phyloP scores from a whole-genome alignment of 2,113 vertebrate genomes.

The Taurulus bubalis region DNA sequence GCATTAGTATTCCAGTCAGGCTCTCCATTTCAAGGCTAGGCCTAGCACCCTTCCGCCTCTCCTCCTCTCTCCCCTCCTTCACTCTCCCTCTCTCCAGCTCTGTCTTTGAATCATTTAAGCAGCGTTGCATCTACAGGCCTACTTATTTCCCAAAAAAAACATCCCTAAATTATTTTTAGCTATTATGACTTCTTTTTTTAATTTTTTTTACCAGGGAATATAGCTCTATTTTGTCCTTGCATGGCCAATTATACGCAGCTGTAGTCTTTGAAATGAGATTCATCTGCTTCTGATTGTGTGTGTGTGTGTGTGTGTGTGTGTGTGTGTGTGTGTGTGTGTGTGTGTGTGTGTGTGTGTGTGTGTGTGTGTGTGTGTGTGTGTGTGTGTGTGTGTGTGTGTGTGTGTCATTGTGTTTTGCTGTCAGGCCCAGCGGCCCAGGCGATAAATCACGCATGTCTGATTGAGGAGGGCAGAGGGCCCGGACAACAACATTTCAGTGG shows the following conservation, averaged over 20 bases:
- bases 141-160: conserved; percentile 62
- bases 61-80: conserved; percentile 53
- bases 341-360: conserved; percentile 42
- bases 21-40: conserved; percentile 85
- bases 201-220: conserved; percentile 27
- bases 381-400: conserved; percentile 28
- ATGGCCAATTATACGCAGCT: conserved; percentile 76
- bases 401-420: conserved; percentile 79
- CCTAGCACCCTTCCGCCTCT: conserved; percentile 77
- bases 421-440: conserved; percentile 76
- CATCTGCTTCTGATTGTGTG: conserved; percentile 76
- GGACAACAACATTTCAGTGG: conserved; percentile 80
- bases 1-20: conserved; percentile 88
- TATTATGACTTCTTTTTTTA: conserved; percentile 44
- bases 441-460: conserved; percentile 84
- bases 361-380: conserved; percentile 62
- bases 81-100: conserved; percentile 68
- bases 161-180: conserved; percentile 66
- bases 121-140: conserved; percentile 54
- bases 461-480: conserved; percentile 79
- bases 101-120: conserved; percentile 79
- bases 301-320: conserved; percentile 44
- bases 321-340: conserved; percentile 12
- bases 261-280: conserved; percentile 80
- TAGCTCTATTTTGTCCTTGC: conserved; percentile 59